phyloP scores from a whole-genome alignment of 2,888 invertebrate genomes.

The Drepanosiphum platanoidis region DNA sequence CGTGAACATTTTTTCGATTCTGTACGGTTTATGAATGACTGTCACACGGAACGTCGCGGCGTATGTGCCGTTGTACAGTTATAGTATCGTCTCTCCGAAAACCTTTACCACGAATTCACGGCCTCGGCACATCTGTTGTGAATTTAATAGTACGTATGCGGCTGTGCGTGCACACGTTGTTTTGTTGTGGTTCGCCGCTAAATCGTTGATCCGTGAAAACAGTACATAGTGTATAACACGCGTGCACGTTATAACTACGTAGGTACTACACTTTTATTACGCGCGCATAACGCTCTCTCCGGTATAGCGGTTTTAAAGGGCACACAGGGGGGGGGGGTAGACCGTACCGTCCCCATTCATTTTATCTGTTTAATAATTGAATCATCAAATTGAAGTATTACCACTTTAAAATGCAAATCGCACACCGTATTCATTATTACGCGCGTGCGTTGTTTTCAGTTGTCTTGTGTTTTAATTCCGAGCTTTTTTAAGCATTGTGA shows the following conservation, averaged over 20 bases:
- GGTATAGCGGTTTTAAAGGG: not conserved
- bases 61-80: not conserved
- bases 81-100: not conserved
- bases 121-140: conserved; percentile 7
- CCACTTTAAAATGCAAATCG: no score
- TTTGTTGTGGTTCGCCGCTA: conserved; percentile 1
- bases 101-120: no score
- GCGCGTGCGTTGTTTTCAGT: no score
- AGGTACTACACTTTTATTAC: not conserved
- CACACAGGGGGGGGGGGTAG: no score
- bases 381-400: no score
- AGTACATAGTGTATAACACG: not conserved
- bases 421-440: no score
- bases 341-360: no score
- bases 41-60: not conserved
- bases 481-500: no score
- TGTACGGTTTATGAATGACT: no score
- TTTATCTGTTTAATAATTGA: no score
- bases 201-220: conserved; percentile 6
- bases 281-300: not conserved
- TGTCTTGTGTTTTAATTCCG: no score
- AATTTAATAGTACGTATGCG: not conserved
- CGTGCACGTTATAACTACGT: not conserved
- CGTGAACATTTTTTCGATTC: no score
- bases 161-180: not conserved